Conservation (phyloP, 2,888 invertebrate genomes). For the Zaprionus bogoriensis region DNA sequence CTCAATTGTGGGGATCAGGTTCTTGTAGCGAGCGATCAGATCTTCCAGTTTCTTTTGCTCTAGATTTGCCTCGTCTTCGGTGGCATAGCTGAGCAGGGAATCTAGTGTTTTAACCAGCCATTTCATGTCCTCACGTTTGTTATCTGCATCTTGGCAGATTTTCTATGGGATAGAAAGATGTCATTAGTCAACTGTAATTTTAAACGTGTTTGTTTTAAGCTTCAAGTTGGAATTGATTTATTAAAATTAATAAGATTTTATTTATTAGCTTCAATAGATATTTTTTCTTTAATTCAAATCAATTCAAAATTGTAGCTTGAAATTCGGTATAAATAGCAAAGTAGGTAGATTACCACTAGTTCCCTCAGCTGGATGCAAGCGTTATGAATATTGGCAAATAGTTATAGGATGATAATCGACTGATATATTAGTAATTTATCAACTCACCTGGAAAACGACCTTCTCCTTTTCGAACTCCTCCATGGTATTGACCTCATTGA, state of each 20-base stretch:
- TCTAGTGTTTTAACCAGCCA: constrained; percentile 96
- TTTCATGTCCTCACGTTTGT: constrained; percentile 96
- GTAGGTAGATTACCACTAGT: constrained; percentile 82
- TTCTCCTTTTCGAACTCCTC: constrained; percentile 96
- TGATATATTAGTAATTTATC: not conserved
- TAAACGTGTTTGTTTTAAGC: not conserved
- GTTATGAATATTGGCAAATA: constrained; percentile 26
- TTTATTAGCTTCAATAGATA: too few relatives aligned
- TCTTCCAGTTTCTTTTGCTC: constrained; percentile 93
- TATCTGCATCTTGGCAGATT: constrained; percentile 95
- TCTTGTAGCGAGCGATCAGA: constrained; percentile 93
- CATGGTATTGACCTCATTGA: constrained; percentile 91
- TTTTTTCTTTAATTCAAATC: not conserved
- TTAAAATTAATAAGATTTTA: not conserved
- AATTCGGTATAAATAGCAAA: not conserved
- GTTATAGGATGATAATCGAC: constrained; percentile 5
- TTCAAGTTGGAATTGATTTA: not conserved
- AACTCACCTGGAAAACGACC: constrained; percentile 92
- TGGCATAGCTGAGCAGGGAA: constrained; percentile 91
- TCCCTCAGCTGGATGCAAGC: constrained; percentile 83
- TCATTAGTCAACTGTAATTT: not conserved
- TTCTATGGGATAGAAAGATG: constrained; percentile 84
- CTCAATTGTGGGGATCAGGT: constrained; percentile 95
- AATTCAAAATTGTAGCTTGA: not conserved
- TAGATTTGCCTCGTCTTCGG: constrained; percentile 89